Percentiles rank a stretch among this genome's conserved stretches.
Evolutionary conservation across 1,140 invertebrate species (phyloP).

Genomic region (Drosophila bocki): DNA sequence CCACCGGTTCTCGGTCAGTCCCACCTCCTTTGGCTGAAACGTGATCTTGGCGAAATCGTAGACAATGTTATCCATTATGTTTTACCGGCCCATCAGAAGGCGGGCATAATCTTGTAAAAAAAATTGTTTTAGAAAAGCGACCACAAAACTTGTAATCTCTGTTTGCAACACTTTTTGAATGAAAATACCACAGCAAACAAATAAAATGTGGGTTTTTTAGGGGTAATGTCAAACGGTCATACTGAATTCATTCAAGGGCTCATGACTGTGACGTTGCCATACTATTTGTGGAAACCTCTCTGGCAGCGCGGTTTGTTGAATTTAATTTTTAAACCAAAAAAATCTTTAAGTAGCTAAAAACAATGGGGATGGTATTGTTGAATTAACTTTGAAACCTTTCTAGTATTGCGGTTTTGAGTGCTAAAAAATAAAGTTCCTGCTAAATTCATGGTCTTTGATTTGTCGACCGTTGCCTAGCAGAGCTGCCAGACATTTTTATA

Average conservation of each 20-base stretch:
- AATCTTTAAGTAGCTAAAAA: too few species aligned
- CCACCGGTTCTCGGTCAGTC: conserved; percentile 59
- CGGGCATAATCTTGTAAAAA: background rate
- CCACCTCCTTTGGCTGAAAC: conserved; percentile 63
- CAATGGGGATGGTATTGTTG: too few species aligned
- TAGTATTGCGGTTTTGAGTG: background rate
- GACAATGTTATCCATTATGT: conserved; percentile 71
- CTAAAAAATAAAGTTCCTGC: background rate
- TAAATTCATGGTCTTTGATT: background rate
- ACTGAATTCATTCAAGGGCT: background rate
- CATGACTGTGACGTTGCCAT: background rate
- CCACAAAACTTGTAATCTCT: background rate
- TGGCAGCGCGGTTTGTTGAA: background rate
- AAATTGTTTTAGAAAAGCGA: background rate
- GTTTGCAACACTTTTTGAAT: background rate
- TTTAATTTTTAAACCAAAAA: background rate
- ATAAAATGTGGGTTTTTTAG: background rate
- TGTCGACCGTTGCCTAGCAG: background rate
- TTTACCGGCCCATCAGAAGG: conserved; percentile 19
- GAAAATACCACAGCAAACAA: background rate
- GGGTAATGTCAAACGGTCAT: background rate
- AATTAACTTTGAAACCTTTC: too few species aligned
- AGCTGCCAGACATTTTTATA: background rate
- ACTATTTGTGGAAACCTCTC: background rate
- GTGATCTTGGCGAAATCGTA: conserved; percentile 70